Conservation (phyloP, 2,113 vertebrate species). For the Argyrosomus japonicus region DNA sequence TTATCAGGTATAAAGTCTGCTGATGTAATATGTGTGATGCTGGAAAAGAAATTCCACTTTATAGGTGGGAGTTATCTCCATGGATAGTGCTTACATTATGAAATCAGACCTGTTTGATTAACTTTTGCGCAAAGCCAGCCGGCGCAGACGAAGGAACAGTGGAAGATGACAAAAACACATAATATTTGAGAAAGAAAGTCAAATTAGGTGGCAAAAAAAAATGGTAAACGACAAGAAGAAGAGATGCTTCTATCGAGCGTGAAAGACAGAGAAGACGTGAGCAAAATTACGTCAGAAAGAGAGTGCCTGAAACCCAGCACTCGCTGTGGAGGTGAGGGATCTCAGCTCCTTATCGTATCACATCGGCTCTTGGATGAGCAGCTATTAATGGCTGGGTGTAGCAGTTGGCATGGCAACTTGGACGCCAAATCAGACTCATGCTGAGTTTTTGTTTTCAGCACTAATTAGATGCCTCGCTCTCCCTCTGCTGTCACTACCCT, state of each 20-base stretch:
- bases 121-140: not conserved
- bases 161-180: not conserved
- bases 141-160: not conserved
- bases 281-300: not conserved
- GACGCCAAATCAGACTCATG: constrained; percentile 53
- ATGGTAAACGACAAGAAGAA: not conserved
- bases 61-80: not conserved
- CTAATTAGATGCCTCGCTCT: constrained; percentile 68
- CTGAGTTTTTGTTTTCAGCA: constrained; percentile 49
- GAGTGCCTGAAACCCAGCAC: not conserved
- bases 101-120: constrained; percentile 8
- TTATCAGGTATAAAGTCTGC: constrained; percentile 6
- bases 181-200: not conserved
- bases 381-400: constrained; percentile 55
- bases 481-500: constrained; percentile 55
- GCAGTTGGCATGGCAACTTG: constrained; percentile 66
- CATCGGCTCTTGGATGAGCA: constrained; percentile 39
- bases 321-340: constrained; percentile 13
- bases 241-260: not conserved
- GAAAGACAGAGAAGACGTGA: not conserved
- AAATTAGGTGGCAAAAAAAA: not conserved
- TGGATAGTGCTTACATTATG: not conserved
- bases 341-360: constrained; percentile 5
- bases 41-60: not conserved
- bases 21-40: not conserved